These are phyloP conservation scores for Helicoverpa zea DNA, from an alignment of 1,140 invertebrate species.

Conservation along the genomic window DNA sequence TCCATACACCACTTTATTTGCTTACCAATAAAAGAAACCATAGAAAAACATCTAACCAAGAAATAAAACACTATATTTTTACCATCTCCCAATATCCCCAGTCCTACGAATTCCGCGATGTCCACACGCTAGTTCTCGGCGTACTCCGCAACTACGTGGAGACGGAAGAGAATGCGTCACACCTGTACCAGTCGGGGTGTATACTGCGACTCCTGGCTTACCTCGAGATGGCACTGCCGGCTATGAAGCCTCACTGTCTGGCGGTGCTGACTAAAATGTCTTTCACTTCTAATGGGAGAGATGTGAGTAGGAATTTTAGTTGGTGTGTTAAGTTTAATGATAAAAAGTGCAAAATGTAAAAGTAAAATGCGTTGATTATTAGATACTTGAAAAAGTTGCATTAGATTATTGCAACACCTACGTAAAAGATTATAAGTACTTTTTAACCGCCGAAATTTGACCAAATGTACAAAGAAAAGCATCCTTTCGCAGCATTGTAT, in stretches of 20 bases:
- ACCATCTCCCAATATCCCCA: constrained; percentile 39
- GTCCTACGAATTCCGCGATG: constrained; percentile 81
- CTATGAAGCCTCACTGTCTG: constrained; percentile 78
- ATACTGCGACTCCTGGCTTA: constrained; percentile 78
- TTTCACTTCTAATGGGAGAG: constrained; percentile 76
- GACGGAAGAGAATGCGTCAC: constrained; percentile 75
- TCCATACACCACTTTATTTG: too few relatives aligned
- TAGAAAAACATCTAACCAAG: too few relatives aligned
- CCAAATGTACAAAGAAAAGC: too few relatives aligned
- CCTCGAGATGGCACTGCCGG: constrained; percentile 78
- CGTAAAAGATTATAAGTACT: too few relatives aligned
- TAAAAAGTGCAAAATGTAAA: too few relatives aligned
- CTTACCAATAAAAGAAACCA: too few relatives aligned
- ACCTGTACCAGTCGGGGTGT: constrained; percentile 77
- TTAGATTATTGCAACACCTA: background rate
- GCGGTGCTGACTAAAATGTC: constrained; percentile 82
- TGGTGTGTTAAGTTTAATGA: too few relatives aligned
- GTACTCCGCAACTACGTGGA: constrained; percentile 77
- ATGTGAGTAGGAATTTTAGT: constrained; percentile 61
- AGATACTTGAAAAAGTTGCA: background rate
- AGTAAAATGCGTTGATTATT: too few relatives aligned
- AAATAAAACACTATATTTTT: background rate
- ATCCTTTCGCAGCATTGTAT: too few relatives aligned
- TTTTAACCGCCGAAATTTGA: too few relatives aligned
- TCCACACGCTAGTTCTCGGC: constrained; percentile 73